Evolutionary conservation across 2,797 vertebrate genomes (phyloP).

Genomic region (Tarsius wallacei): DNA sequence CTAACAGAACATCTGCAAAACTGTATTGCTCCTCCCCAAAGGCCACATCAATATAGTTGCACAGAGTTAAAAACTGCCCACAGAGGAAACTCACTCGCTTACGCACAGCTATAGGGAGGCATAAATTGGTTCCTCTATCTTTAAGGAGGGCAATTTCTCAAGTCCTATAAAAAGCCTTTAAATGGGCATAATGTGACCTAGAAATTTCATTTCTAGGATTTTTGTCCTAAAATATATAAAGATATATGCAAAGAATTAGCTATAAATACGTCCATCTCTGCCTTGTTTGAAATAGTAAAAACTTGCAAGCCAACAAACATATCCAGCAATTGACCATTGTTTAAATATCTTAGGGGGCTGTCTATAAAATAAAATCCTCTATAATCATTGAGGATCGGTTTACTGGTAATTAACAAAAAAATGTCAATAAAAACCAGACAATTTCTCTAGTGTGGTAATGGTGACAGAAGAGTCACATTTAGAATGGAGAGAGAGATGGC

Average conservation of each 20-base stretch:
- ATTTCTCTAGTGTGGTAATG: accelerated
- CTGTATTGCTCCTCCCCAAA: neutral
- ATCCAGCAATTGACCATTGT: accelerated
- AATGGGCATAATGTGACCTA: neutral
- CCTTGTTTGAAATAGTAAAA: neutral
- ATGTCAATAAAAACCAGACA: accelerated
- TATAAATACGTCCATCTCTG: too few species aligned
- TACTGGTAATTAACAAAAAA: too few species aligned
- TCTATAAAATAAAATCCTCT: too few species aligned
- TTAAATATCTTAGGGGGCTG: accelerated
- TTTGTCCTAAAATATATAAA: neutral
- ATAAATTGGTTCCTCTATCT: accelerated
- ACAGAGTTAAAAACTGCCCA: accelerated
- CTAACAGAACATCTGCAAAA: neutral
- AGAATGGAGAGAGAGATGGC: accelerated
- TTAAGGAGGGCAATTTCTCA: neutral
- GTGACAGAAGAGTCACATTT: accelerated
- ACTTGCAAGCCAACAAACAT: neutral
- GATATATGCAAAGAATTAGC: neutral
- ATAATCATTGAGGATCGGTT: accelerated
- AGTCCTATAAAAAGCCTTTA: neutral
- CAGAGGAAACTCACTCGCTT: neutral
- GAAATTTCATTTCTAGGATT: constrained; percentile 2
- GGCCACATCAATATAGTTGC: neutral
- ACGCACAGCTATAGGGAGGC: accelerated